These are phyloP conservation scores for Phoeniculus purpureus DNA, from an alignment of 2,797 vertebrate genomes.

Conservation along the genomic window DNA sequence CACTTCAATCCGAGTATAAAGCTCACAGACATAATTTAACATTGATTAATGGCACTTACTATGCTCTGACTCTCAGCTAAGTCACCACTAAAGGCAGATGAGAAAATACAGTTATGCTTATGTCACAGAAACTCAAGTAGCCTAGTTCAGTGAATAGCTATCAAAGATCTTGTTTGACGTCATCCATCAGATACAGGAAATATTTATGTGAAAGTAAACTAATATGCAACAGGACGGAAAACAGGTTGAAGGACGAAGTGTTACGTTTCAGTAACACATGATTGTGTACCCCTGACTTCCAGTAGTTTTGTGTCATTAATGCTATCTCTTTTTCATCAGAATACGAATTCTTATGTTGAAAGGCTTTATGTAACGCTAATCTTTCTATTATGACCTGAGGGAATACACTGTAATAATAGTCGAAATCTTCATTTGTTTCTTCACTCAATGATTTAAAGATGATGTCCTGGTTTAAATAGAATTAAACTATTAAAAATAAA, in stretches of 20 bases:
- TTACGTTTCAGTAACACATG: background rate
- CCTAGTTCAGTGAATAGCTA: background rate
- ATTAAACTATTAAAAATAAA: background rate
- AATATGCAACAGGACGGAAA: background rate
- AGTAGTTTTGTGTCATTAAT: background rate
- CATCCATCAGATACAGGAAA: background rate
- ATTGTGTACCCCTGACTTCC: background rate
- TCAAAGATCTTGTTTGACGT: background rate
- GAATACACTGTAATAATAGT: slow-evolving; percentile 7
- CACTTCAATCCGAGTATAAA: background rate
- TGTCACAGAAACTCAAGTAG: background rate
- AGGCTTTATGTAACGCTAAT: slow-evolving; percentile 41
- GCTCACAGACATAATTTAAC: background rate
- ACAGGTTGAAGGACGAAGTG: background rate
- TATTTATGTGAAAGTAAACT: background rate
- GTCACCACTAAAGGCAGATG: slow-evolving; percentile 12
- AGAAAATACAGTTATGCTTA: background rate
- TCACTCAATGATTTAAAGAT: slow-evolving; percentile 12
- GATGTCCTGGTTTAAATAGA: background rate
- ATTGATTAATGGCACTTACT: background rate
- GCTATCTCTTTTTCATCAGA: slow-evolving; percentile 36
- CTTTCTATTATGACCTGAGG: slow-evolving; percentile 25
- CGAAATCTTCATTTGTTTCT: slow-evolving; percentile 37
- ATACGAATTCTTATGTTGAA: slow-evolving; percentile 24
- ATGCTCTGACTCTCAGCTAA: background rate